Percentiles rank a stretch among this genome's conserved stretches.
Evolutionary conservation across 1,140 invertebrate species (phyloP).

Genomic region (Leptopilina clavipes): DNA sequence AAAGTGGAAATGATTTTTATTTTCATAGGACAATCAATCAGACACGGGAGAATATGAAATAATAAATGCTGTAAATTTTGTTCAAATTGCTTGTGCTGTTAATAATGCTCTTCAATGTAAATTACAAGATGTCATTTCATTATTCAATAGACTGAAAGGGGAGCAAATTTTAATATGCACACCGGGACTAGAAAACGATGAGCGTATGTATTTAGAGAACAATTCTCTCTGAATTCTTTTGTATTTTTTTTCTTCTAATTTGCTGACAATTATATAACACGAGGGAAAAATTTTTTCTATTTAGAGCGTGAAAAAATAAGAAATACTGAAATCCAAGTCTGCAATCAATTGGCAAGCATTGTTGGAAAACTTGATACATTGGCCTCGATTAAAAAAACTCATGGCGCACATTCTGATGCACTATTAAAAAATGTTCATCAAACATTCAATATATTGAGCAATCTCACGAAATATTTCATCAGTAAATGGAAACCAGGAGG

Average conservation of each 20-base stretch:
- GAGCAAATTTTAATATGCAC: conserved; percentile 64
- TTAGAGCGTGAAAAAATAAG: conserved; percentile 67
- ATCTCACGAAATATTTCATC: conserved; percentile 74
- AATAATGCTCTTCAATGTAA: conserved; percentile 69
- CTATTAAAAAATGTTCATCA: conserved; percentile 73
- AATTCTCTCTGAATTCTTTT: background rate
- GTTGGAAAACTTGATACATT: conserved; percentile 68
- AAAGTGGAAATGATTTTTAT: no score
- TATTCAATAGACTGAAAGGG: conserved; percentile 71
- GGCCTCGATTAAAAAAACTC: conserved; percentile 62
- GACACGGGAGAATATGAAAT: conserved; percentile 62
- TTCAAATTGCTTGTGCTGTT: conserved; percentile 65
- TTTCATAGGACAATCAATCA: conserved; percentile 54
- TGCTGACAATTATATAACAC: background rate
- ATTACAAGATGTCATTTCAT: conserved; percentile 70
- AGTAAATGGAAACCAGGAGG: conserved; percentile 68
- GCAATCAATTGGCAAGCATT: conserved; percentile 71
- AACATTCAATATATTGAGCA: conserved; percentile 70
- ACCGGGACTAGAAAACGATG: conserved; percentile 60
- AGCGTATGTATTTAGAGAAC: conserved; percentile 51
- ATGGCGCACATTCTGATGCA: conserved; percentile 67
- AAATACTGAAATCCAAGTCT: conserved; percentile 71
- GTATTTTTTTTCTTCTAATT: no score
- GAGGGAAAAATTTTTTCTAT: conserved; percentile 38
- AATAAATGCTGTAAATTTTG: conserved; percentile 63